Evolutionary conservation across 2,797 vertebrate genomes (phyloP).

Genomic region (Kryptolebias ocellatus): DNA sequence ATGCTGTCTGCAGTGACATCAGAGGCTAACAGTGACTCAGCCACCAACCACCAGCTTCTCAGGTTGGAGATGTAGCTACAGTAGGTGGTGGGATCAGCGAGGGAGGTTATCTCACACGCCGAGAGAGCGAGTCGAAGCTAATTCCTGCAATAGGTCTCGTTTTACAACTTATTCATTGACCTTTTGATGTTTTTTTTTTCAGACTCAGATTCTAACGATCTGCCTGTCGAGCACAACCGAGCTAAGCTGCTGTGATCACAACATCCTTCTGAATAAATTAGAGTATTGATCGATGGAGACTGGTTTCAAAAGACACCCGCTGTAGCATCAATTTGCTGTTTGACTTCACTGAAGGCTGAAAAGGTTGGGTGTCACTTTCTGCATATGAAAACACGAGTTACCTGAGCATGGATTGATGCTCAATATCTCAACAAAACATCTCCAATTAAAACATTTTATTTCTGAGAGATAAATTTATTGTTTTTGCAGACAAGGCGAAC

Average conservation of each 20-base stretch:
- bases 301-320: not conserved
- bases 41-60: conserved; percentile 21
- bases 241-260: not conserved
- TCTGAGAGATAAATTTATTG: no score
- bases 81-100: conserved; percentile 25
- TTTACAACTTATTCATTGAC: conserved; percentile 15
- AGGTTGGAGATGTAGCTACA: conserved; percentile 18
- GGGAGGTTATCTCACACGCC: conserved; percentile 26
- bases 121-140: conserved; percentile 8
- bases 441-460: no score
- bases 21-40: conserved; percentile 58
- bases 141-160: conserved; percentile 21
- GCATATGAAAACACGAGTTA: not conserved
- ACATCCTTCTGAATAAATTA: not conserved
- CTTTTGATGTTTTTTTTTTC: conserved; percentile 3
- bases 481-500: no score
- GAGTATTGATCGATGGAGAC: conserved; percentile 1
- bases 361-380: not conserved
- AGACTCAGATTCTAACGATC: conserved; percentile 6
- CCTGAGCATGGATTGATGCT: not conserved
- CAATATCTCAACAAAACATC: no score
- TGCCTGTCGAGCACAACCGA: not conserved
- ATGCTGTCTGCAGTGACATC: conserved; percentile 61
- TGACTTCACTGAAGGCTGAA: not conserved
- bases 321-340: not conserved